Conservation (phyloP, 2,797 vertebrate species). For the Rhodeus uyekii region DNA sequence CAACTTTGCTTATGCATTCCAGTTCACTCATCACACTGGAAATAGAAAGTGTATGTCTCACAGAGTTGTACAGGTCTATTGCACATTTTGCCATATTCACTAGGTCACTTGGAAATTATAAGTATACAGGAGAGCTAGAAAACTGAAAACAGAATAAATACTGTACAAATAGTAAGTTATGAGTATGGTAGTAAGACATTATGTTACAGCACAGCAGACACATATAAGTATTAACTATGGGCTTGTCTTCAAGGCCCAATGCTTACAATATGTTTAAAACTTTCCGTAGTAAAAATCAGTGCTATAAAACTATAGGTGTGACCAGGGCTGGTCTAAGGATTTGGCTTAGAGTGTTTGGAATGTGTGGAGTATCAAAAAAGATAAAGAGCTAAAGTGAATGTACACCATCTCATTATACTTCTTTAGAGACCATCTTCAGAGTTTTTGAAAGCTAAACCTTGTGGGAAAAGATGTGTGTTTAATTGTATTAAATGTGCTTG, state of each 20-base stretch:
- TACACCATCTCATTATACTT: neutral
- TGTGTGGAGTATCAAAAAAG: neutral
- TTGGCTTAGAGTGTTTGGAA: neutral
- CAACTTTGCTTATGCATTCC: neutral
- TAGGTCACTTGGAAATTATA: neutral
- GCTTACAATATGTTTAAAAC: slow-evolving; percentile 2
- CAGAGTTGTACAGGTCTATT: neutral
- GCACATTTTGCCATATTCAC: neutral
- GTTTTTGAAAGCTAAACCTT: neutral
- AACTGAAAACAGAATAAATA: neutral
- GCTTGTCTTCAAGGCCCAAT: neutral
- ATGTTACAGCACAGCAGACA: neutral
- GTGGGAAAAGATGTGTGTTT: neutral
- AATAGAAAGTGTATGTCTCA: neutral
- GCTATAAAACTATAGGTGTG: slow-evolving; percentile 11
- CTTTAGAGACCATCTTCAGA: neutral
- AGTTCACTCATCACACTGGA: neutral
- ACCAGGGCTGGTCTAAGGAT: neutral
- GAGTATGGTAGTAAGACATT: neutral
- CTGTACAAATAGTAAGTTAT: neutral
- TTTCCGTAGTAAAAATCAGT: neutral
- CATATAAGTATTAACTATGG: neutral
- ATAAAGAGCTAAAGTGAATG: neutral
- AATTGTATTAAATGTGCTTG: neutral
- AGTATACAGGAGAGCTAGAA: neutral